Conservation (phyloP, 92 coral and sea anemone species). For the Bergia puertoricense region DNA sequence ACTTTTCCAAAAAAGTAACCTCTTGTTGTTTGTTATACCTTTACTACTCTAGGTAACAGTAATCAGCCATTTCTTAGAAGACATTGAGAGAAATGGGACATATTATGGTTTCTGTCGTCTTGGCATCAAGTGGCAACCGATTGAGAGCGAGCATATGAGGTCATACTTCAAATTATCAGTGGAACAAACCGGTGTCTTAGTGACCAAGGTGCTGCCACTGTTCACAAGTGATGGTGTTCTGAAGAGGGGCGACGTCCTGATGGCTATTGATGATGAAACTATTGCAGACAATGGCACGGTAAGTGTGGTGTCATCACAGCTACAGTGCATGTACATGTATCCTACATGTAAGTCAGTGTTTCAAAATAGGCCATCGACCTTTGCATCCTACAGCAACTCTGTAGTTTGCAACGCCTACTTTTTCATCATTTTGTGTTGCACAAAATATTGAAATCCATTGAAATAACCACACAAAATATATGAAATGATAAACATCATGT, state of each 20-base stretch:
- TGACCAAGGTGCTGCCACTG: conserved; percentile 77
- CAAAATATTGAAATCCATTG: no score
- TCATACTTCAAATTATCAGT: conserved; percentile 73
- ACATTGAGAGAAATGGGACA: conserved; percentile 69
- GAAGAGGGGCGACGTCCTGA: conserved; percentile 82
- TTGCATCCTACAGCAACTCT: no score
- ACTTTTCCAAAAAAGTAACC: background rate
- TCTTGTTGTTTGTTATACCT: background rate
- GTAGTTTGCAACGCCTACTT: no score
- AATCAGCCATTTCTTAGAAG: conserved; percentile 79
- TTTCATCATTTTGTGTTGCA: no score
- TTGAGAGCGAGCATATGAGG: conserved; percentile 90
- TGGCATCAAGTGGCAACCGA: conserved; percentile 94
- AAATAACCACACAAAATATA: no score
- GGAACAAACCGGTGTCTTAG: conserved; percentile 78
- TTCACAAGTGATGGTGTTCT: conserved; percentile 78
- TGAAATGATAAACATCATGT: no score
- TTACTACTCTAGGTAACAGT: conserved; percentile 64
- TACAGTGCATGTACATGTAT: no score
- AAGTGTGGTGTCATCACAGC: conserved; percentile 9
- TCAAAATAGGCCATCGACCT: no score
- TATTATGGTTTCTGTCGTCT: conserved; percentile 87
- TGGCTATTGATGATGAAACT: conserved; percentile 77
- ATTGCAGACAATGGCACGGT: conserved; percentile 91
- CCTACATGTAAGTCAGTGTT: no score